Conservation (phyloP, 2,888 invertebrate genomes). For the Xiphydria camelus region DNA sequence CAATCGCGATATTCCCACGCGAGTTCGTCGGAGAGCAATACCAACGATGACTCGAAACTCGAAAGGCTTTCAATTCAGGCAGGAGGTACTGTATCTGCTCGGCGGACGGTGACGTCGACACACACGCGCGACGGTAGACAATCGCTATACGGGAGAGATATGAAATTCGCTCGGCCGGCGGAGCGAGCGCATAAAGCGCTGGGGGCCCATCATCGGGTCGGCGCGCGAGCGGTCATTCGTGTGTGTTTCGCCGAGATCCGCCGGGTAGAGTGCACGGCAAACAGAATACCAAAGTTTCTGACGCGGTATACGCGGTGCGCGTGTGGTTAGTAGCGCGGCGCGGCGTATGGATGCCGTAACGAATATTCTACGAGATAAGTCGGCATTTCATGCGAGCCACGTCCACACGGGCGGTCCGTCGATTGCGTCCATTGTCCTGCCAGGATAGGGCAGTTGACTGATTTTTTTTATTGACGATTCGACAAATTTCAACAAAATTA, state of each 20-base stretch:
- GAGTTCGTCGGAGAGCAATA: too few species aligned
- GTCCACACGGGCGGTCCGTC: constrained; percentile 1
- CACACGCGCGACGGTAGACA: too few species aligned
- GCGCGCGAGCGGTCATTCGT: not conserved
- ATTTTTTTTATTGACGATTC: too few species aligned
- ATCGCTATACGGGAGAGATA: too few species aligned
- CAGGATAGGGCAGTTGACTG: too few species aligned
- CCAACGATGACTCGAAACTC: too few species aligned
- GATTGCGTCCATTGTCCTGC: constrained; percentile 18
- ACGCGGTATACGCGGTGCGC: not conserved
- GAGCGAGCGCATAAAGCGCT: not conserved
- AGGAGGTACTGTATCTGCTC: too few species aligned
- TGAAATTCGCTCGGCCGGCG: not conserved
- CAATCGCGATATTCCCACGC: too few species aligned
- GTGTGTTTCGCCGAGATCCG: not conserved
- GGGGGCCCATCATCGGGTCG: not conserved
- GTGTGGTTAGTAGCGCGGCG: not conserved
- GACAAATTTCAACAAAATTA: too few species aligned
- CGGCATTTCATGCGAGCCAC: constrained; percentile 13
- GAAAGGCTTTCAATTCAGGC: too few species aligned
- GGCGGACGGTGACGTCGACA: too few species aligned
- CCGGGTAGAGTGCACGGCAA: not conserved
- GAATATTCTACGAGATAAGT: constrained; percentile 1
- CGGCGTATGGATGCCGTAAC: not conserved
- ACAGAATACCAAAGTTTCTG: not conserved